Conservation (phyloP, 1,140 invertebrate genomes). For the Carposina sasakii region DNA sequence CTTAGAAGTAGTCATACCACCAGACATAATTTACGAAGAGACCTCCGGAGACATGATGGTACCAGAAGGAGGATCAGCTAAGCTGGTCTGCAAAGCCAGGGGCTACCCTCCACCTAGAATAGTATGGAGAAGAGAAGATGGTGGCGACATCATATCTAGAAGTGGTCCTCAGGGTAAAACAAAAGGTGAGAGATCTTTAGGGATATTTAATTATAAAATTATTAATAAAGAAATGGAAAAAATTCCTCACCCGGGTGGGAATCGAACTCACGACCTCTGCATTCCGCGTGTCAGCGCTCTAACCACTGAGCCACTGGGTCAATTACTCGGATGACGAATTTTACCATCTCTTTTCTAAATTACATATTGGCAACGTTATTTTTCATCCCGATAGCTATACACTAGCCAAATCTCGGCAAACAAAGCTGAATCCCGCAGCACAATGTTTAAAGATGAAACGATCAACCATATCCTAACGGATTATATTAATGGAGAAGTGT, state of each 20-base stretch:
- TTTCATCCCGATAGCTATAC: too few species aligned
- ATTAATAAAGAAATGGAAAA: neutral
- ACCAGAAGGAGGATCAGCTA: conserved; percentile 90
- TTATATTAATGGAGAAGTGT: too few species aligned
- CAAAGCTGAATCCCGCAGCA: too few species aligned
- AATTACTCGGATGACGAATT: too few species aligned
- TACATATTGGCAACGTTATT: too few species aligned
- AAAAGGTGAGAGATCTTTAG: conserved; percentile 73
- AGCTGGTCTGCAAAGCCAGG: conserved; percentile 87
- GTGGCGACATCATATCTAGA: conserved; percentile 84
- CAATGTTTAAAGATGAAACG: too few species aligned
- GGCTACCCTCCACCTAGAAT: conserved; percentile 90
- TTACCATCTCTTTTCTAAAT: too few species aligned
- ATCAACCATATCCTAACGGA: too few species aligned
- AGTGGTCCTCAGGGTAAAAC: conserved; percentile 78
- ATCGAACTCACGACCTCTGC: too few species aligned
- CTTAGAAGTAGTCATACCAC: conserved; percentile 91
- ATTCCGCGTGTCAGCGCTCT: too few species aligned
- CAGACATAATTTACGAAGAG: conserved; percentile 91
- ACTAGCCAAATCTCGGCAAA: too few species aligned
- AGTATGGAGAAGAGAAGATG: conserved; percentile 90
- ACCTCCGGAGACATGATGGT: conserved; percentile 93
- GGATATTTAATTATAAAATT: neutral
- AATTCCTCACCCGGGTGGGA: neutral
- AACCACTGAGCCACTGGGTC: too few species aligned